Percentiles rank a stretch among this genome's conserved stretches.
Conservation (phyloP, 2,797 vertebrate genomes). For the Presbytis comata region DNA sequence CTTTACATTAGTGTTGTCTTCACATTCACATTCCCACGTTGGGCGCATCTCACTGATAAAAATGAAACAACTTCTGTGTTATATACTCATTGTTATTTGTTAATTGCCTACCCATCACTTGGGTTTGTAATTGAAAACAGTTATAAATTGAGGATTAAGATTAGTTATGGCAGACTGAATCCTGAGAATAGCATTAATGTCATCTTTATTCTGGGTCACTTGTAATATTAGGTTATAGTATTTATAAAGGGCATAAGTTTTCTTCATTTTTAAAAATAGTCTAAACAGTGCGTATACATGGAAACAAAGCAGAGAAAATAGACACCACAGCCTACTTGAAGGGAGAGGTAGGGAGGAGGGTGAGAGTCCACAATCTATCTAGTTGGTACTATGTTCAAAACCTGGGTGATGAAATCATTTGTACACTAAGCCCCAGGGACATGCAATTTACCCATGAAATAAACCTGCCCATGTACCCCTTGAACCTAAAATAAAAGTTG, state of each 20-base stretch:
- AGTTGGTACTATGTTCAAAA: neutral
- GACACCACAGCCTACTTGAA: neutral
- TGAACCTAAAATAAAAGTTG: neutral
- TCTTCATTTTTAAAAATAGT: slow-evolving; percentile 9
- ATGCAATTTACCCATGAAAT: neutral
- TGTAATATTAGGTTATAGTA: neutral
- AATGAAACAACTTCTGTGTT: neutral
- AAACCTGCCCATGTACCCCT: too few species aligned
- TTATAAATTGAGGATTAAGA: neutral
- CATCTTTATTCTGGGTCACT: neutral
- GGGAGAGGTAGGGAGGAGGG: neutral
- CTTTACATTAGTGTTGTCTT: neutral
- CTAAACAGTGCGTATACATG: neutral
- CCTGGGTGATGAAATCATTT: neutral
- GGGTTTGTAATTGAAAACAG: neutral
- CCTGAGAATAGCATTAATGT: neutral
- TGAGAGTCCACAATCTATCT: neutral
- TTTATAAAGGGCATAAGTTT: neutral
- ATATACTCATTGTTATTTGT: neutral
- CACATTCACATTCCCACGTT: neutral
- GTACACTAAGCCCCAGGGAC: neutral
- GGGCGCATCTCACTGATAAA: neutral
- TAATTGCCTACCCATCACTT: neutral
- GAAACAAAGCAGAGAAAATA: neutral
- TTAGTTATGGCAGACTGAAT: neutral